phyloP scores from a whole-genome alignment of 2,888 invertebrate genomes.

The Pyrocoelia pectoralis region DNA sequence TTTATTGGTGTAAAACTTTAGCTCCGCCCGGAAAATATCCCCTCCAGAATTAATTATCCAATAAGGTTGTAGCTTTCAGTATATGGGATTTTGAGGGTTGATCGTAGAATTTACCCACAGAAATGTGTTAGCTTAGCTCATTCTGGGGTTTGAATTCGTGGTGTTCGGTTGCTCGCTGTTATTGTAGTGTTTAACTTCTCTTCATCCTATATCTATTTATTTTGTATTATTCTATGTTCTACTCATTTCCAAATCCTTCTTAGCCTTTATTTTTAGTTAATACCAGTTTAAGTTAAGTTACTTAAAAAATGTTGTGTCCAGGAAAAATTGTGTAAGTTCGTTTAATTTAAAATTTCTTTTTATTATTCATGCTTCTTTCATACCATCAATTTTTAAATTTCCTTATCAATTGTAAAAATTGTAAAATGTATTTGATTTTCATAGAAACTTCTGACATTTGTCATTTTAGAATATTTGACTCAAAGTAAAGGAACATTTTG shows the following conservation, averaged over 20 bases:
- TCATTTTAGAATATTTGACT: too few relatives aligned
- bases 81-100: constrained; percentile 40
- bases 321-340: constrained; percentile 23
- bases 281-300: constrained; percentile 8
- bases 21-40: constrained; percentile 42
- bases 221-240: not conserved
- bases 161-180: constrained; percentile 40
- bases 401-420: too few relatives aligned
- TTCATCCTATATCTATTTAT: not conserved
- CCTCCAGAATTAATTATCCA: constrained; percentile 37
- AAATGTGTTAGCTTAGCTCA: constrained; percentile 43
- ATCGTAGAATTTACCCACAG: constrained; percentile 43
- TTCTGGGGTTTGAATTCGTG: constrained; percentile 44
- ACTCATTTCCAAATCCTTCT: not conserved
- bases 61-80: constrained; percentile 20
- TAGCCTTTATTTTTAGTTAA: not conserved
- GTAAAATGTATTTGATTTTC: too few relatives aligned
- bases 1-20: constrained; percentile 41
- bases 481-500: too few relatives aligned
- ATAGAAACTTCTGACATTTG: too few relatives aligned
- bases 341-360: not conserved
- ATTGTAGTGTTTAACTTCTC: constrained; percentile 18
- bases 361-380: constrained; percentile 3
- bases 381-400: not conserved
- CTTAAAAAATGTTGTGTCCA: constrained; percentile 17